Evolutionary conservation across 2,888 invertebrate genomes (phyloP), one percentile per base, ranked within the genome.

Genomic region (Dicranocentrus wangi): DNA sequence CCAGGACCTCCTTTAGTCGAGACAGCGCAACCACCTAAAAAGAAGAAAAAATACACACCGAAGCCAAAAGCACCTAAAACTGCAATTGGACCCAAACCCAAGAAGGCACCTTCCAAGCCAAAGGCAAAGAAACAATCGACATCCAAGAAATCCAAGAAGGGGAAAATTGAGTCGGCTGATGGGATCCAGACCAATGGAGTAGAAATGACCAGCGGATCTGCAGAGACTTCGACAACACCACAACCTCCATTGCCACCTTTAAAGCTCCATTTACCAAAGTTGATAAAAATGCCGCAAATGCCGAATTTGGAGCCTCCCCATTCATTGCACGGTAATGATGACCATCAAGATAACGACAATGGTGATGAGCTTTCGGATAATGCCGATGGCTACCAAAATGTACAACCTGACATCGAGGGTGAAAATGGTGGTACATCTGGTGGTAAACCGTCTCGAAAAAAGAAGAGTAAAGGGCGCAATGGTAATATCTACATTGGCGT

Each of bases 401-500:
- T 51, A 5, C 21, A 23, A 55, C 23, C 7, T 7, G 55, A 55
- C 2, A 13, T 39, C 39, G 55, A 2, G 8, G 55, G 21, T 43
- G 66, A 39, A 7, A 13, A 21, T 47, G 63, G 10, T 10, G 47
- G 47, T n/a, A 47, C 13, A n/a, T 47, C 47, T n/a, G n/a, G 63
- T 17, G 71, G 55, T 39, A 42, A 43, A n/a, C 21, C 28, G 17
- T 63, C 32, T 5, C 5, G 80, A 25, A 71, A 68, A 39, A 82
- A 82, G 72, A 82, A 82, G 39, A 71, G 77, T 27, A 82, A 82
- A 51, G 81, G 82, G 19, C 39, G 82, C 19, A 82, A 82, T 71
- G 82, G 82, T 7, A 82, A 82, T 51, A 82, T 82, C 58, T 82
- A 82, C 72, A 82, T 82, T 60, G 82, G 82, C n/a, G 82, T 82